Evolutionary conservation across 2,888 invertebrate species (phyloP), one percentile per base, ranked within the genome.

Genomic region (Orgyia antiqua): DNA sequence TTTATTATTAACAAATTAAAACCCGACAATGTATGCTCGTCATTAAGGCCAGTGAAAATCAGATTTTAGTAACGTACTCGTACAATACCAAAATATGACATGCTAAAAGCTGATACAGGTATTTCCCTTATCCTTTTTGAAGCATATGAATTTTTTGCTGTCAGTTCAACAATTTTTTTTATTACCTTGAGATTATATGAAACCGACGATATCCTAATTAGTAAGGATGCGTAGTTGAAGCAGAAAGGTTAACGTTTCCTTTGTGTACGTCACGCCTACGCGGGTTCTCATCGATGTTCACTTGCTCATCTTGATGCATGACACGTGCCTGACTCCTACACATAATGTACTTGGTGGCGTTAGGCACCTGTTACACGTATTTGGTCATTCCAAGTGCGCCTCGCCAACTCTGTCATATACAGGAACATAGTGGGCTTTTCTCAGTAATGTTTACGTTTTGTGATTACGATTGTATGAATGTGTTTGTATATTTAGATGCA

Each of bases 221-320:
- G n/a, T 9, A 20, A 9, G 9, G n/a, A 20, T 20, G 3, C 33
- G 50, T n/a, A n/a, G n/a, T 42, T 47, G 42, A 30, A 46, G 40
- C 48, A 42, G 45, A 60, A 63, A 69, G 71, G 65, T 70, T 57
- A 69, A 67, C 47, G 66, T 51, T 60, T 66, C 48, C 51, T 54
- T 39, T 39, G 42, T 54, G 54, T 65, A 71, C 78, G 78, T 80
- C 77, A 77, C 71, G 52, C 68, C 68, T 65, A 68, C 74, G 63
- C 57, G 45, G 45, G 29, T 28, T 47, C 41, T 53, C 57, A 53
- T 54, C 47, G 55, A 50, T 59, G 55, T 42, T 30, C 55, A 60
- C 58, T 69, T 65, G 60, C 62, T 54, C 52, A 58, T 70, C 51
- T 44, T 44, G 60, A 77, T 78, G 68, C 76, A 47, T 28, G 48